Percentiles rank a stretch among this genome's conserved stretches.
Evolutionary conservation across 2,797 vertebrate species (phyloP).

Genomic region (Sebastolobus alascanus): DNA sequence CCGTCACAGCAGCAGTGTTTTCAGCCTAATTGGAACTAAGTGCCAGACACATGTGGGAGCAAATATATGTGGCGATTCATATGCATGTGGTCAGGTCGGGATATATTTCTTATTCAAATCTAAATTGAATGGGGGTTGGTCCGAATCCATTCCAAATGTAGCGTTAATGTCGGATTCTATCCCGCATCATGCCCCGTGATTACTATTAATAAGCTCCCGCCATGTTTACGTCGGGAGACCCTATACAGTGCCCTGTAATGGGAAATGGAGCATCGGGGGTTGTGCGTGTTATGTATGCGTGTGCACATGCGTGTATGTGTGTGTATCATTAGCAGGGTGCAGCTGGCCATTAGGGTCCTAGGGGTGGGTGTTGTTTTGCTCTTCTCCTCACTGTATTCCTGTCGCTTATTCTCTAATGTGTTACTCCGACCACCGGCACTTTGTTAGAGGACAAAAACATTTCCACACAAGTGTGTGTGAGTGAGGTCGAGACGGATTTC

Average conservation of each 20-base stretch:
- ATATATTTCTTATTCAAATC: conserved; percentile 87
- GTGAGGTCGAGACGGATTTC: conserved; percentile 86
- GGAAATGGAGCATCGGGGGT: conserved; percentile 52
- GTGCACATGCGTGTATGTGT: conserved; percentile 22
- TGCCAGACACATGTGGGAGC: conserved; percentile 86
- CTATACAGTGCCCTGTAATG: conserved; percentile 66
- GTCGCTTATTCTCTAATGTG: conserved; percentile 75
- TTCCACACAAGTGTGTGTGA: conserved; percentile 80
- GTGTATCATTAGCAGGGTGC: conserved; percentile 76
- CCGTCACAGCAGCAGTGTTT: conserved; percentile 84
- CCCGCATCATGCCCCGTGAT: conserved; percentile 84
- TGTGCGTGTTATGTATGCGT: conserved; percentile 12
- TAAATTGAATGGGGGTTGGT: conserved; percentile 85
- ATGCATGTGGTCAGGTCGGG: conserved; percentile 87
- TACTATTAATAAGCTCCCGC: conserved; percentile 83
- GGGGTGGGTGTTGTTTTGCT: conserved; percentile 74
- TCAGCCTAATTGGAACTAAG: conserved; percentile 90
- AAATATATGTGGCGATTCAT: conserved; percentile 88
- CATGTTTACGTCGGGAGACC: conserved; percentile 72
- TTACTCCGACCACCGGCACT: conserved; percentile 79
- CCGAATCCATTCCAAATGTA: conserved; percentile 83
- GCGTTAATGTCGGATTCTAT: conserved; percentile 82
- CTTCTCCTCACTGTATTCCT: conserved; percentile 61
- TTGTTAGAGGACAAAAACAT: conserved; percentile 84
- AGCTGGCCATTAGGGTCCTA: conserved; percentile 80